These are phyloP conservation scores for Apodemia mormo DNA, from an alignment of 2,888 invertebrate genomes.

Conservation along the genomic window DNA sequence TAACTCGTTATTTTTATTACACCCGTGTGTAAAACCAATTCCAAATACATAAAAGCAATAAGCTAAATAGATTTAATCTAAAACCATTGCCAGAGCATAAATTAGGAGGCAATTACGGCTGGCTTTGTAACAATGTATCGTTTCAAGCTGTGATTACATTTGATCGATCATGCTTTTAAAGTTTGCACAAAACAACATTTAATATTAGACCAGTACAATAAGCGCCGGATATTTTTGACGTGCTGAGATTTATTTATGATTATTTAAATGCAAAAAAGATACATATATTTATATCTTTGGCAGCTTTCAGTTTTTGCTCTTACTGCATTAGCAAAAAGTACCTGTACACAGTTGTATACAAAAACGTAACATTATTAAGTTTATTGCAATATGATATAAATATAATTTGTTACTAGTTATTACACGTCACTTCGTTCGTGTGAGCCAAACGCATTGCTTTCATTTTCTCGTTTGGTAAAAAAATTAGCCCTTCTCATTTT, in stretches of 20 bases:
- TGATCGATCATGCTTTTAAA: conserved; percentile 16
- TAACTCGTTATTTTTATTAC: not conserved
- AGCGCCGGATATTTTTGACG: not conserved
- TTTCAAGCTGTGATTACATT: conserved; percentile 13
- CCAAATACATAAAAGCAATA: conserved; percentile 7
- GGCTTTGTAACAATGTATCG: conserved; percentile 16
- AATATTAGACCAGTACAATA: not conserved
- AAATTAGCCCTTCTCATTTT: too few species aligned
- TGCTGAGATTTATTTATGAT: not conserved
- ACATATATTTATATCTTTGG: not conserved
- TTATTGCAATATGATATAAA: too few species aligned
- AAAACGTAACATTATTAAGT: too few species aligned
- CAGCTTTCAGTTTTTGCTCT: not conserved
- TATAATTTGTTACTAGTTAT: too few species aligned
- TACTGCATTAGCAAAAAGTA: not conserved
- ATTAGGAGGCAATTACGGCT: conserved; percentile 15
- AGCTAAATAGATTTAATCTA: conserved; percentile 17
- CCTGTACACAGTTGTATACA: too few species aligned
- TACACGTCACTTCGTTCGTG: too few species aligned
- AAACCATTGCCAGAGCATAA: conserved; percentile 14
- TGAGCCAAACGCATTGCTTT: too few species aligned
- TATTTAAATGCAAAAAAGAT: not conserved
- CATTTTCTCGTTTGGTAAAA: too few species aligned
- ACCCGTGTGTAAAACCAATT: conserved; percentile 10
- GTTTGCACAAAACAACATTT: conserved; percentile 7